Evolutionary conservation across 2,888 invertebrate genomes (phyloP), one percentile per base, ranked within the genome.

Genomic region (Brassicogethes aeneus): DNA sequence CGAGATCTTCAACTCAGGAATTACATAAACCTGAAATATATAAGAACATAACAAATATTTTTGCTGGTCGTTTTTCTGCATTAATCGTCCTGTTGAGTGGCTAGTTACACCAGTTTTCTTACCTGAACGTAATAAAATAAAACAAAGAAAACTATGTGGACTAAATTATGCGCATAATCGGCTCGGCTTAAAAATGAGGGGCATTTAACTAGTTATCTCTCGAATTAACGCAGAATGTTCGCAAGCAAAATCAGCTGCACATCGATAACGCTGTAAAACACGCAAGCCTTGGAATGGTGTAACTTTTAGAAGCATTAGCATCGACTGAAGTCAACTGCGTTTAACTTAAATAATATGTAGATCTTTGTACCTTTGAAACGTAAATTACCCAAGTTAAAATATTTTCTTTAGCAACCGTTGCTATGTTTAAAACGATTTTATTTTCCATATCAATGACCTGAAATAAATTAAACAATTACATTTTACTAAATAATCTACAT

Each of bases 191-290:
- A 23, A 23, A 23, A 23, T 23, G 23, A 23, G 23, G 5, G 10
- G 23, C 23, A 23, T 23, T 23, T 23, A 23, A 23, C 23, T 23
- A 23, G 23, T 23, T 23, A 23, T 23, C 23, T 23, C 23, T 23
- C 23, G 23, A 23, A 23, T 23, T 23, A 23, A 23, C 23, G 23
- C 23, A 23, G 23, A 23, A 23, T 23, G 23, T 23, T 23, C 23
- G 23, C 23, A 10, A 23, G 23, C 23, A 23, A 5, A 10, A 23
- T 23, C 23, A 23, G 23, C 23, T 23, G 23, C 23, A 10, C 23
- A 23, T 23, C 23, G 23, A 23, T 23, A 23, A 23, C 23, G 10
- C 5, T 23, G 23, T 7, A 23, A 10, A 23, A 23, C 23, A 23
- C 23, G 23, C 23, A 23, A 23, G 23, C 23, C 23, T 23, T 23